A percentile compares a stretch with the other conserved stretches of the same genome.
Evolutionary conservation across 2,888 invertebrate genomes (phyloP).

Genomic region (Eulithis prunata): DNA sequence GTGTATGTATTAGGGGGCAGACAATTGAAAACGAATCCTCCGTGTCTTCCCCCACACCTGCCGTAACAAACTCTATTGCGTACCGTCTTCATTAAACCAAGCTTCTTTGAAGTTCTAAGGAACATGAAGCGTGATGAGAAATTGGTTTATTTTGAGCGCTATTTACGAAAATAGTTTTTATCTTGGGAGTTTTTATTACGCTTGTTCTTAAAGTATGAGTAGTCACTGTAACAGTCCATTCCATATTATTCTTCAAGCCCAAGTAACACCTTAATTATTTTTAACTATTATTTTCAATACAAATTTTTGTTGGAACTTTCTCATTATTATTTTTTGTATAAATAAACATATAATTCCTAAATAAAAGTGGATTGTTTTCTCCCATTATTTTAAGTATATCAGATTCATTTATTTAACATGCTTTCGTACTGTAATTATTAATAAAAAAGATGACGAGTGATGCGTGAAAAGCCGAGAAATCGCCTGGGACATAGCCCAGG

Average conservation of each 20-base stretch:
- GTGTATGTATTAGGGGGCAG: constrained; percentile 29
- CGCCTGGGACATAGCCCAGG: constrained; percentile 24
- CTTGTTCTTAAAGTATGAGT: too few relatives aligned
- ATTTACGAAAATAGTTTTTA: constrained; percentile 9
- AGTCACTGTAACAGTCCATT: too few relatives aligned
- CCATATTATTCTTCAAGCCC: too few relatives aligned
- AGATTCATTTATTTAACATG: constrained; percentile 4
- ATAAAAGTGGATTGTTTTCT: background rate
- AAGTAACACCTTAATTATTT: too few relatives aligned
- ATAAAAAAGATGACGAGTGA: constrained; percentile 25
- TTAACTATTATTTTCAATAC: too few relatives aligned
- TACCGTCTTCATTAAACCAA: constrained; percentile 66
- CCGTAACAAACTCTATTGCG: constrained; percentile 65
- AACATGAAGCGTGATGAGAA: constrained; percentile 33
- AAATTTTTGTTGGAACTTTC: too few relatives aligned
- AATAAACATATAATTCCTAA: background rate
- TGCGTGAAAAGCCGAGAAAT: constrained; percentile 15
- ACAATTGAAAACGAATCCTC: constrained; percentile 42
- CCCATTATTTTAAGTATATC: constrained; percentile 8
- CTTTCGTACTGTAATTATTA: constrained; percentile 3
- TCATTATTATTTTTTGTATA: background rate
- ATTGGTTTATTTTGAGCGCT: constrained; percentile 29
- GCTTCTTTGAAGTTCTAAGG: constrained; percentile 63
- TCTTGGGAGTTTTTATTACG: background rate
- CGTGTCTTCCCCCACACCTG: constrained; percentile 58